Base-by-base conservation (phyloP, 2,797 vertebrate species). In the Gymnodraco acuticeps region DNA sequence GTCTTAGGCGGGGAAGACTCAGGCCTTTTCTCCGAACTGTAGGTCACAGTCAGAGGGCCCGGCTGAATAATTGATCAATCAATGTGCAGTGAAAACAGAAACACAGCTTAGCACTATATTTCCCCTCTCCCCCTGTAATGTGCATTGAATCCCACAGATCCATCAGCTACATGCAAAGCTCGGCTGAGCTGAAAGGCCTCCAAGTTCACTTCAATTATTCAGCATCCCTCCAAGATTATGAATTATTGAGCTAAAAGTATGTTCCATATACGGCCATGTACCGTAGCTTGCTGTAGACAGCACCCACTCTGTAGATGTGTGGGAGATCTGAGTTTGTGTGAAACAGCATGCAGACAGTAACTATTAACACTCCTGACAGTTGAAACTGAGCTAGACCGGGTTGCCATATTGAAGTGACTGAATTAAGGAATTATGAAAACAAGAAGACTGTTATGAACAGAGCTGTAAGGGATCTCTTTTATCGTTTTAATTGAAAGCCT, bases 191-290 rank as follows among this genome's bases (percentile, higher is more conserved):
- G 93, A 94, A 95, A 95, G 94, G 91, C 93, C 92, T 96, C 94
- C 95, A 95, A 95, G 94, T 96, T 95, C 93, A 95, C 80, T 95
- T 96, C 92, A 96, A 96, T 96, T 95, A 96, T 96, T 96, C 93
- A 96, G 84, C 92, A 95, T 95, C 93, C 93, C 92, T 95, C 93
- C 90, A 92, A 93, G 90, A 94, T 91, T 81, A 95, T 96, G 92
- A 96, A 96, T 96, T 94, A 96, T 96, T 96, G 92, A 96, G 93
- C 91, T 92, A 89, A 95, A 95, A 96, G 94, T 95, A 95, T 96
- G 95, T 95, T 95, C 92, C 84, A 85, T 94, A 95, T 93, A 93
- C 85, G 81, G 91, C 81, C 90, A 76, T 70, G 89, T 77, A 56
- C 87, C 88, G 86, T 83, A 82, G 89, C 86, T 85, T 69, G 85